Evolutionary conservation across 2,113 vertebrate species (phyloP), one percentile per base, ranked within the genome.

Genomic region (Amphiprion percula): DNA sequence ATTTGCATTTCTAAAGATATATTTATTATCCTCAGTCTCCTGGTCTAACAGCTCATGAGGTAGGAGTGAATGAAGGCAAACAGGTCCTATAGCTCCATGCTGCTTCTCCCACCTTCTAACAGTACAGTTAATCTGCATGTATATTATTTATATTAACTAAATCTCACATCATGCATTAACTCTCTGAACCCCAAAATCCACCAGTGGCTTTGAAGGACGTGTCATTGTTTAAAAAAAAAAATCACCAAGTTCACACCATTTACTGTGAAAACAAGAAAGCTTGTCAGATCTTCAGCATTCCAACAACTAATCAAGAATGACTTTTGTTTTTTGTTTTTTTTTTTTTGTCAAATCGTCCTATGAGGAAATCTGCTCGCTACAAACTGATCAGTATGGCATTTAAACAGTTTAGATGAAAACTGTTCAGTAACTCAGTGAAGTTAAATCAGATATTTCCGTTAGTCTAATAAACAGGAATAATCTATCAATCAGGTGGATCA

Each of bases 361-460:
- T 99, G 93, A 95, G 97, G 66, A 92, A 95, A 68, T 96, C 96
- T 0, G 92, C 95, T 21, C 96, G 94, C 49, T 96, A 94, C 76
- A 90, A 92, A 19, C 78, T 93, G 19, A 1, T 97, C 26, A 95
- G 95, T 59, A 75, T 74, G 0, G 97, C 96, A 0, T 68, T 95
- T 56, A 94, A 95, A 83, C 96, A 98, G 98, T 97, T 98, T 92
- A 74, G 50, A 0, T 16, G 41, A 66, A 11, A 15, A 54, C 21
- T 21, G 21, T 21, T 21, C 21, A 21, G 21, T 21, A 21, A 21
- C 21, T 21, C 21, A 21, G 21, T 21, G 21, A 21, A 21, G 21
- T 21, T 21, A 21, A 5, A 4, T 30, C 28, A 30, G 28, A 30
- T 30, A 30, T 30, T 30, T 30, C 28, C 28, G 5, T 30, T 3